Evolutionary conservation across 1,140 invertebrate species (phyloP).

Genomic region (Brachionus manjavacas): DNA sequence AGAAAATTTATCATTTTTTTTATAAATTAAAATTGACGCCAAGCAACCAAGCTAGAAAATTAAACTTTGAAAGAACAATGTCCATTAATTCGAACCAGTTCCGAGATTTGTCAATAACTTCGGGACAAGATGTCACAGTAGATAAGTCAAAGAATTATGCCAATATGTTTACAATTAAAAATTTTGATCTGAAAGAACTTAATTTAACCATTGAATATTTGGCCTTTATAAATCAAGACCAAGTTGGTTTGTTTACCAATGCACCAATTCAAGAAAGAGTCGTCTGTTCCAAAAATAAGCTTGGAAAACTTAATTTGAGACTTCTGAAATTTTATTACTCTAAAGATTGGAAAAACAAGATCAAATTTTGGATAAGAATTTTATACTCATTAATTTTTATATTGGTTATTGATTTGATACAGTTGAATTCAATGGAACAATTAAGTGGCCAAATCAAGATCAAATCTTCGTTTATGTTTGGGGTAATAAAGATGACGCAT

Average conservation of each 20-base stretch:
- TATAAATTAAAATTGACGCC: neutral
- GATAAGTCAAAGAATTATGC: neutral
- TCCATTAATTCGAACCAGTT: neutral
- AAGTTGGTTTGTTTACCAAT: neutral
- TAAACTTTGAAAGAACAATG: neutral
- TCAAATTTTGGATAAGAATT: neutral
- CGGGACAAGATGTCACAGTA: neutral
- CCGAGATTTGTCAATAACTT: neutral
- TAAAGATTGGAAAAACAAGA: neutral
- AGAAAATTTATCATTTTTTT: neutral
- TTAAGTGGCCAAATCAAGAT: neutral
- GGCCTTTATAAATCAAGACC: neutral
- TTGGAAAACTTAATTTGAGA: neutral
- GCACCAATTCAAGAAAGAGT: neutral
- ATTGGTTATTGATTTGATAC: neutral
- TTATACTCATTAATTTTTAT: neutral
- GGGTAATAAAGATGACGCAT: neutral
- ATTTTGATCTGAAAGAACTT: neutral
- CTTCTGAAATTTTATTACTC: neutral
- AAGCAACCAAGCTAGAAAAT: neutral
- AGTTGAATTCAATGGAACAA: neutral
- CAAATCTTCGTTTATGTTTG: neutral
- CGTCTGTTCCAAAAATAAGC: neutral
- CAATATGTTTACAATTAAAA: slow-evolving; percentile 11
- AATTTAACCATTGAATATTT: neutral